Percentiles rank a stretch among this genome's conserved stretches.
Conservation (phyloP, 2,113 vertebrate species). For the Machaerirhynchus nigripectus region DNA sequence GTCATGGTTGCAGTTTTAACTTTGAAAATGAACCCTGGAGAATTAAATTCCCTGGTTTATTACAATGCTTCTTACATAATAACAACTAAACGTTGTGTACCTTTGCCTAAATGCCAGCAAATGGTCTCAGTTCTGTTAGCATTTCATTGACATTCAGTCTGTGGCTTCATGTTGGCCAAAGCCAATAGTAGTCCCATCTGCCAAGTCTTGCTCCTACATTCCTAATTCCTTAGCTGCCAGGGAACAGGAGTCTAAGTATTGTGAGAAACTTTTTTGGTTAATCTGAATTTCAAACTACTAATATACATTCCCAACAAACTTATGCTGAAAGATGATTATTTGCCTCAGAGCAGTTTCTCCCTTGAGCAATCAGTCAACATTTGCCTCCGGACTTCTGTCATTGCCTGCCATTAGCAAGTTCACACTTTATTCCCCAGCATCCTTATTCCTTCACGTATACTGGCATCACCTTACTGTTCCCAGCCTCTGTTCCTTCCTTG, state of each 20-base stretch:
- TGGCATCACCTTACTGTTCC: fast-evolving
- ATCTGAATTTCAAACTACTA: not conserved
- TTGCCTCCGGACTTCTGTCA: fast-evolving
- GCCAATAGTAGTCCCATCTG: fast-evolving
- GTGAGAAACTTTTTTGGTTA: not conserved
- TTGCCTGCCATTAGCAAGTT: not conserved
- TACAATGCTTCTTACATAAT: not conserved
- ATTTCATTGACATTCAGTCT: not conserved
- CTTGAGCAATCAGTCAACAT: fast-evolving
- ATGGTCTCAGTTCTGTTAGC: not conserved
- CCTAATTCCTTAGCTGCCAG: not conserved
- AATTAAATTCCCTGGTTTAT: not conserved
- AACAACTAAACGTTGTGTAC: not conserved
- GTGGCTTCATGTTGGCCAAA: not conserved
- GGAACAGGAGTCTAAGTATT: not conserved
- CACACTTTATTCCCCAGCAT: not conserved
- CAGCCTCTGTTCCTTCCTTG: not conserved
- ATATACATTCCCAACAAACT: not conserved
- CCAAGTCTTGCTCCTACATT: not conserved
- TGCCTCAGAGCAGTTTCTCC: not conserved
- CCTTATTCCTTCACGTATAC: not conserved
- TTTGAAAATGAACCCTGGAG: not conserved
- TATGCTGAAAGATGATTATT: not conserved
- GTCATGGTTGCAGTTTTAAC: not conserved
- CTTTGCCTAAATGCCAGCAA: not conserved